Percentiles rank a stretch among this genome's conserved stretches.
phyloP scores from a whole-genome alignment of 1,140 invertebrate species.

The Heliconius melpomene region DNA sequence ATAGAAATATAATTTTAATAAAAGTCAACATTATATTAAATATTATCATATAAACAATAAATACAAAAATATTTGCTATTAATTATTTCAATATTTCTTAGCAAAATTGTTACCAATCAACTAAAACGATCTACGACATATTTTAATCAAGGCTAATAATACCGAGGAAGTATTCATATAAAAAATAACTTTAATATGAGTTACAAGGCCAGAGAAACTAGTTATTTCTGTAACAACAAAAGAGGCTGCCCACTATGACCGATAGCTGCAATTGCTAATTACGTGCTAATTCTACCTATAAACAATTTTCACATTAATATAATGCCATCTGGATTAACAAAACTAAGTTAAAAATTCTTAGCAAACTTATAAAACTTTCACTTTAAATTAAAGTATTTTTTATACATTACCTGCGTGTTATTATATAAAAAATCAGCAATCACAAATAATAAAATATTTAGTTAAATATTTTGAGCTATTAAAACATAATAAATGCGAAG shows the following conservation, averaged over 20 bases:
- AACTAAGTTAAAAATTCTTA: slow-evolving; percentile 17
- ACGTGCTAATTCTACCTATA: neutral
- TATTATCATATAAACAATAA: neutral
- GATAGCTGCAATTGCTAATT: neutral
- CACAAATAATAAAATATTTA: slow-evolving; percentile 16
- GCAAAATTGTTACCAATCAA: neutral
- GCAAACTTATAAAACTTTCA: slow-evolving; percentile 39
- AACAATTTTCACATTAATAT: slow-evolving; percentile 1
- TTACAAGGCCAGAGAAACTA: slow-evolving; percentile 50
- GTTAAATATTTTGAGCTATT: slow-evolving; percentile 25
- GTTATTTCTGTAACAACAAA: slow-evolving; percentile 33
- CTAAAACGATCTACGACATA: slow-evolving; percentile 20
- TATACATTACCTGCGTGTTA: slow-evolving; percentile 28
- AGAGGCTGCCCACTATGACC: neutral
- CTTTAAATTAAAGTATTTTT: slow-evolving; percentile 30
- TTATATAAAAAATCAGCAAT: slow-evolving; percentile 26
- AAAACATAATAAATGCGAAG: slow-evolving; percentile 40
- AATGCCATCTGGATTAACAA: slow-evolving; percentile 6
- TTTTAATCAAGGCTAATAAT: slow-evolving; percentile 38
- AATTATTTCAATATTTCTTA: neutral
- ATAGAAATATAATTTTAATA: neutral
- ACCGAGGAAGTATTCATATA: slow-evolving; percentile 41
- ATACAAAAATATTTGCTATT: neutral
- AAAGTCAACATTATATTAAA: no score
- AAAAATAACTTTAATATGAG: slow-evolving; percentile 28